Percentiles rank a stretch among this genome's conserved stretches.
Evolutionary conservation across 2,888 invertebrate species (phyloP).

Genomic region (Drosophila mimetica): DNA sequence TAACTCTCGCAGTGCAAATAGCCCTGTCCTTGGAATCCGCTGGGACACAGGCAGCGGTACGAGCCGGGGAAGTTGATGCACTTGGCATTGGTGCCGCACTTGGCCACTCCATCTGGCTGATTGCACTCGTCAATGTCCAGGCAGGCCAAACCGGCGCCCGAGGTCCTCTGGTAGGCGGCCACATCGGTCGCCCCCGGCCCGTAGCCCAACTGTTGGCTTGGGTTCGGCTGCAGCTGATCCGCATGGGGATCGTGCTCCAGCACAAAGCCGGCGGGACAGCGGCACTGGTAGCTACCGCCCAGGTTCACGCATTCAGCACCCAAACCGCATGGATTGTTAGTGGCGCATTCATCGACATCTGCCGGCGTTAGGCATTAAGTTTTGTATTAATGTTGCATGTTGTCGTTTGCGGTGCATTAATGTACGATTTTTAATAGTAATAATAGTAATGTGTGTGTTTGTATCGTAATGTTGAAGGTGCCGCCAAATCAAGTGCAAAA

Average conservation of each 20-base stretch:
- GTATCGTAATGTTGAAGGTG: constrained; percentile 34
- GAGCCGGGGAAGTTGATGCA: constrained; percentile 93
- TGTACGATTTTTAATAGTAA: constrained; percentile 28
- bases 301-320: constrained; percentile 90
- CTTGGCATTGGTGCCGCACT: constrained; percentile 91
- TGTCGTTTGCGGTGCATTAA: constrained; percentile 41
- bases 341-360: constrained; percentile 91
- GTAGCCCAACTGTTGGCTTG: constrained; percentile 64
- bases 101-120: constrained; percentile 88
- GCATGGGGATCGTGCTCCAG: constrained; percentile 83
- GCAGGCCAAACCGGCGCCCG: constrained; percentile 86
- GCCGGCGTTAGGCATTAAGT: constrained; percentile 65
- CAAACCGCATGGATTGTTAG: constrained; percentile 88
- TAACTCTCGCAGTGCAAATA: constrained; percentile 91
- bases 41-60: constrained; percentile 90
- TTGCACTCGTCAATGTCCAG: constrained; percentile 91
- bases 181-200: constrained; percentile 61
- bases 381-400: constrained; percentile 50
- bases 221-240: constrained; percentile 30
- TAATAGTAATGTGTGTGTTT: constrained; percentile 31
- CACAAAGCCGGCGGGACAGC: constrained; percentile 89
- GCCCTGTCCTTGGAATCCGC: constrained; percentile 91
- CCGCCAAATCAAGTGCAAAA: constrained; percentile 51
- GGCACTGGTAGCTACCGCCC: constrained; percentile 90
- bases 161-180: constrained; percentile 42